Conservation (phyloP, 2,797 vertebrate genomes). For the Petrocephalus schoutedeni region DNA sequence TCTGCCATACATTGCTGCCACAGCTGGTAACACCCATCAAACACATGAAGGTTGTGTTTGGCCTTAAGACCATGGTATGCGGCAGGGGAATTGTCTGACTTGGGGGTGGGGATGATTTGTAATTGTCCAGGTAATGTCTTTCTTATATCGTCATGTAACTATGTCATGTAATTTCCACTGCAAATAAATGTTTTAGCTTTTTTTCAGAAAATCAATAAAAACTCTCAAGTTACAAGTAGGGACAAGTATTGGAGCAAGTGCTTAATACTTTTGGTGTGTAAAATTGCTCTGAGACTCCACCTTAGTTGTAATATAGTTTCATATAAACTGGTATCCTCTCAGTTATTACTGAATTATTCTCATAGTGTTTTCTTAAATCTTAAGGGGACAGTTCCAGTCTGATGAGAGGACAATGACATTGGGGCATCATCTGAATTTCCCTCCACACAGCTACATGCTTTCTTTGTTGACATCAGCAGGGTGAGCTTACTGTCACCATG, state of each 20-base stretch:
- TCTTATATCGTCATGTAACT: neutral
- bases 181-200: neutral
- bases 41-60: slow-evolving; percentile 70
- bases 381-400: neutral
- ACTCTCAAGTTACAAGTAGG: neutral
- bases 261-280: neutral
- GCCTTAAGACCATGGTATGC: slow-evolving; percentile 63
- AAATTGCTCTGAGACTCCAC: neutral
- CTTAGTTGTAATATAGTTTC: neutral
- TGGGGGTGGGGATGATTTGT: neutral
- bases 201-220: neutral
- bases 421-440: neutral
- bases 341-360: neutral
- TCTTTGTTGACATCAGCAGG: neutral
- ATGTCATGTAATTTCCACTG: neutral
- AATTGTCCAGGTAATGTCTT: neutral
- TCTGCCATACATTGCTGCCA: slow-evolving; percentile 47
- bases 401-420: neutral
- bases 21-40: slow-evolving; percentile 57
- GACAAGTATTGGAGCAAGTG: neutral
- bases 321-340: neutral
- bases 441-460: neutral
- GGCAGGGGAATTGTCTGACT: neutral
- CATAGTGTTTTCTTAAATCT: neutral
- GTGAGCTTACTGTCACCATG: neutral